Base-by-base conservation (phyloP, 2,113 vertebrate genomes). In the Saguinus imperator region DNA sequence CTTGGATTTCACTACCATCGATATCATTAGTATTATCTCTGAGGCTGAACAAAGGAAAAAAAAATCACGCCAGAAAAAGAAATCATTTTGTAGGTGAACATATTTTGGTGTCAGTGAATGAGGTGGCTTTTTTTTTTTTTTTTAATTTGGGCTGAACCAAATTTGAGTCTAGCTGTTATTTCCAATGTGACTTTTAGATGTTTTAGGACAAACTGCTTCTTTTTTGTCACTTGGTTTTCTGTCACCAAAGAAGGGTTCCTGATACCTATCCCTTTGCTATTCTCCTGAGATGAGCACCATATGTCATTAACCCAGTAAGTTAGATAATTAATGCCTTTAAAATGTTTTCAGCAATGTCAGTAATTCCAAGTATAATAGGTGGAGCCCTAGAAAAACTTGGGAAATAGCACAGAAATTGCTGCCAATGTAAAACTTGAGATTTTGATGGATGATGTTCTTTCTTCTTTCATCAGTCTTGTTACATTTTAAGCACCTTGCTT, bases 1-100 rank as follows among this genome's bases (percentile, higher is more conserved):
- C 87, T 70, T 95, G 94, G 97, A 96, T 97, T 94, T 96, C 96
- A 85, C 89, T 82, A 77, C 92, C 92, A 68, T 96, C 25, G 2
- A 90, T 94, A 95, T 97, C 87, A 96, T 97, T 70, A 97, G 91
- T 84, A 93, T 96, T 87, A 97, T 95, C 96, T 97, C 90, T 50
- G 90, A 94, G 94, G 89, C 95, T 90, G 95, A 96, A 95, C 0
- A 11, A 61, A 89, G 87, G 73, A 2, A 5, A 6, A 76, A 81
- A 76, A 92, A 85, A 75, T 89, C 43, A 20, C 21, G 32, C 86
- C 75, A 35, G 73, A 10, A 55, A 70, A 77, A 95, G 48, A 94
- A 76, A 32, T 61, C 37, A 87, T 66, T 82, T 81, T 84, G 45
- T 75, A 92, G 90, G 80, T 84, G 83, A 91, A 92, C 68, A 21